Conservation (phyloP, 1,140 invertebrate species). For the Zaprionus inermis region DNA sequence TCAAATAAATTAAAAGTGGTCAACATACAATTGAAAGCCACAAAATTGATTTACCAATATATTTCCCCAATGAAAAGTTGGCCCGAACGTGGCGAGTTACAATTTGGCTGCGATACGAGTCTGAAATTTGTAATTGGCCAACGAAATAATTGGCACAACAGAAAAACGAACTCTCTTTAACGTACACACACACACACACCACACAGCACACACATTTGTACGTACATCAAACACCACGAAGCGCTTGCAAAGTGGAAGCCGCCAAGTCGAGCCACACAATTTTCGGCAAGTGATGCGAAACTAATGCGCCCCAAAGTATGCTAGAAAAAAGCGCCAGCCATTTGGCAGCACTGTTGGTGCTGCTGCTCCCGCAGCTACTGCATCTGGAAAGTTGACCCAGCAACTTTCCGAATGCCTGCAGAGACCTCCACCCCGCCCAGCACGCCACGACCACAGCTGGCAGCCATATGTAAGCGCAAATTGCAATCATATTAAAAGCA, state of each 20-base stretch:
- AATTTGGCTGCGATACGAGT: slow-evolving; percentile 15
- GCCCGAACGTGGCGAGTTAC: not conserved
- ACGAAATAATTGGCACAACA: slow-evolving; percentile 71
- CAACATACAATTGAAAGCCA: slow-evolving; percentile 57
- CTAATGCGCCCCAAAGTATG: slow-evolving; percentile 64
- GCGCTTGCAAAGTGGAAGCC: slow-evolving; percentile 49
- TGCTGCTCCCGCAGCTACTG: slow-evolving; percentile 21
- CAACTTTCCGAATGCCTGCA: slow-evolving; percentile 43
- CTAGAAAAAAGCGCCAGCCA: slow-evolving; percentile 31
- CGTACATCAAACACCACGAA: slow-evolving; percentile 66
- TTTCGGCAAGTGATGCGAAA: slow-evolving; percentile 64
- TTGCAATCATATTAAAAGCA: slow-evolving; percentile 79
- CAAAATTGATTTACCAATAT: slow-evolving; percentile 76
- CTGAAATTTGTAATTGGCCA: slow-evolving; percentile 74
- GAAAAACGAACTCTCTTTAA: slow-evolving; percentile 17
- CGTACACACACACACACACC: slow-evolving; percentile 5
- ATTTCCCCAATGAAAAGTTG: slow-evolving; percentile 50
- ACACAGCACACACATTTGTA: slow-evolving; percentile 9
- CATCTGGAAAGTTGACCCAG: slow-evolving; percentile 57
- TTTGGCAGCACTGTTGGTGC: slow-evolving; percentile 18
- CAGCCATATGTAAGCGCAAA: slow-evolving; percentile 51
- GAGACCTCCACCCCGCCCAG: not conserved
- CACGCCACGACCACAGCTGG: slow-evolving; percentile 7
- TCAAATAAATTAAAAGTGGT: slow-evolving; percentile 60
- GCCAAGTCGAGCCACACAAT: slow-evolving; percentile 60